A percentile compares a stretch with the other conserved stretches of the same genome.
Conservation (phyloP, 1,140 invertebrate genomes). For the Drosophila tsacasi region DNA sequence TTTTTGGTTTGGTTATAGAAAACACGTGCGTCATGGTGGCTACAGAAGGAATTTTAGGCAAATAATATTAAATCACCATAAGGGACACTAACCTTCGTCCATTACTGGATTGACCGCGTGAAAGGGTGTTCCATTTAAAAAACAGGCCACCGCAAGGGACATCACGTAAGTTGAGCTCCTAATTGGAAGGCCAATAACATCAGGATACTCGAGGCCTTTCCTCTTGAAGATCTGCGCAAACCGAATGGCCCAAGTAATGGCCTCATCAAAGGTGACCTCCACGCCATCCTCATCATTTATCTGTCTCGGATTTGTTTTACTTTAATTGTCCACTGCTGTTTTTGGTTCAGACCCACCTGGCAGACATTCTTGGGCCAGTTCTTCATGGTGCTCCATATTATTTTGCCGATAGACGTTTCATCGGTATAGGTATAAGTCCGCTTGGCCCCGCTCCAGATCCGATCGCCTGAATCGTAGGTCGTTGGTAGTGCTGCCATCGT, state of each 20-base stretch:
- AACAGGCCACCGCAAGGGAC: neutral
- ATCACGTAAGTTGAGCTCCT: conserved; percentile 3
- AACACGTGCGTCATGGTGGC: conserved; percentile 1
- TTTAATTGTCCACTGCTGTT: too few relatives aligned
- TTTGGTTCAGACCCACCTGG: neutral
- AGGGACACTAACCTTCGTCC: neutral
- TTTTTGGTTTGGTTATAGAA: conserved; percentile 4
- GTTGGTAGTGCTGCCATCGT: neutral
- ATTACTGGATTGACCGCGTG: neutral
- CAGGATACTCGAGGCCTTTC: conserved; percentile 7
- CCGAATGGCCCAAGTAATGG: conserved; percentile 2
- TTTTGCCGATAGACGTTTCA: neutral
- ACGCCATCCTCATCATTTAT: neutral
- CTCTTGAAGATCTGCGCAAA: conserved; percentile 1
- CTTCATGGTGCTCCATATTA: neutral
- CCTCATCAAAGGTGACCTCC: neutral
- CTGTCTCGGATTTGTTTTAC: neutral
- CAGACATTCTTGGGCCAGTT: conserved; percentile 8
- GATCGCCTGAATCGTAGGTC: neutral
- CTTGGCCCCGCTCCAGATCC: conserved; percentile 1
- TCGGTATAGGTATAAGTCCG: neutral
- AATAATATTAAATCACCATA: neutral
- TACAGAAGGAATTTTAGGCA: neutral
- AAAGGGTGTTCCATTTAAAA: conserved; percentile 2
- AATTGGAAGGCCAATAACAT: neutral